A percentile compares a stretch with the other conserved stretches of the same genome.
These are phyloP conservation scores for Caranx melampygus DNA, from an alignment of 2,113 vertebrate genomes.

Conservation along the genomic window DNA sequence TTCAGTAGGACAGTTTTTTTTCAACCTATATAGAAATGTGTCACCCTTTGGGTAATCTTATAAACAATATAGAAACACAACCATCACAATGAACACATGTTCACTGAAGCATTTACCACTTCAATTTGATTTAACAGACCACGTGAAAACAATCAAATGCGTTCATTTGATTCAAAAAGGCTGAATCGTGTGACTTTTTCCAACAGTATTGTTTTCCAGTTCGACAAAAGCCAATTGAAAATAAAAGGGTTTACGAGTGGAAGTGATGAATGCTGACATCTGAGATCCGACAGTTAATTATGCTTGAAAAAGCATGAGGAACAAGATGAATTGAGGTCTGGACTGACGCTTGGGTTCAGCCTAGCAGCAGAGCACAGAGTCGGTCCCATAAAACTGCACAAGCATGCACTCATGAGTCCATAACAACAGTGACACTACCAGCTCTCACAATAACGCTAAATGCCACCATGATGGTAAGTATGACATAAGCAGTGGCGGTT, in stretches of 20 bases:
- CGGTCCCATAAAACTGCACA: neutral
- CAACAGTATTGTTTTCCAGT: neutral
- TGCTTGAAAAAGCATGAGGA: neutral
- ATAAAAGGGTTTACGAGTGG: neutral
- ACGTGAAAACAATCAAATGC: neutral
- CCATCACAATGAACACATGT: neutral
- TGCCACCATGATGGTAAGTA: neutral
- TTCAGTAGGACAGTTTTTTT: too few relatives aligned
- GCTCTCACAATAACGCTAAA: neutral
- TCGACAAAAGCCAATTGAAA: conserved; percentile 8
- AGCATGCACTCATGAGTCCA: neutral
- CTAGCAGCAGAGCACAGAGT: neutral
- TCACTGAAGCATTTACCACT: neutral
- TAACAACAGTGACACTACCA: neutral
- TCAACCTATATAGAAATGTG: too few relatives aligned
- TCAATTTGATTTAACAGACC: too few relatives aligned
- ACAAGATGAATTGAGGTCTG: conserved; percentile 4
- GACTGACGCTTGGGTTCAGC: neutral
- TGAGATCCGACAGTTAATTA: conserved; percentile 7
- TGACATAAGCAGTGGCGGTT: neutral
- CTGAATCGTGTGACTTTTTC: neutral
- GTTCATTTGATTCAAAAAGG: neutral
- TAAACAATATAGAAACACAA: too few relatives aligned
- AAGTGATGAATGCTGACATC: conserved; percentile 1
- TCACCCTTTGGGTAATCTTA: too few relatives aligned